Base-by-base conservation (phyloP, 2,797 vertebrate genomes). In the Characodon lateralis region DNA sequence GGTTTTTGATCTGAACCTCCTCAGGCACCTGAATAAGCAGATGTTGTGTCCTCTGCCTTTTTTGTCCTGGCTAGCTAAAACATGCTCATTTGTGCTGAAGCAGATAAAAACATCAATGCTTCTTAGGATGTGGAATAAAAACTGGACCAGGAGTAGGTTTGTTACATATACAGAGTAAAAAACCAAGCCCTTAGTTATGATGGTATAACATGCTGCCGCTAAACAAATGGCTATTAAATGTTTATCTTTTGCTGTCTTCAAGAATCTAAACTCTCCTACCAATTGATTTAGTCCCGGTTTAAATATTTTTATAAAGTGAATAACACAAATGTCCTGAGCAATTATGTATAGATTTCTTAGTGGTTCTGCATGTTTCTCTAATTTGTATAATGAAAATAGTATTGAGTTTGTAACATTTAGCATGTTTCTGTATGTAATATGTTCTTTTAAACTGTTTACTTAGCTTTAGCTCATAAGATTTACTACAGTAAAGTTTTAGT, bases 1-100 rank as follows among this genome's bases (percentile, higher is more conserved):
- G 71, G 73, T 72, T 74, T 79, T 80, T 79, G 66, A 85, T 71
- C 79, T 83, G 63, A 31, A 28, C 53, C 72, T 81, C 79, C 81
- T 77, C 50, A 10, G 71, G 75, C 70, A 58, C 16, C 18, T 39
- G 65, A 74, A 12, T 63, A 81, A 68, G 65, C 72, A 72, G 65
- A 74, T 56, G 71, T 59, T 7, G 41, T 22, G 35, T 50, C 66
- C 13, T 51, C 16, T 77, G 53, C 50, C 56, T 68, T 79, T 59
- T 71, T 53, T 74, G 71, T 53, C 35, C 56, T 71, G 35, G 5
- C 43, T 55, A 31, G 10, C 63, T 43, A 24, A 66, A 41, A 66
- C 2, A 63, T 66, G 14, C 22, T 24, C 70, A n/a, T 46, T 72
- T 79, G 39, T 59, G 12, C 31, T 58, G 58, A 74, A 71, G 16